Evolutionary conservation across 2,113 vertebrate genomes (phyloP), one percentile per base, ranked within the genome.

Genomic region (Tricholaema leucomelas): DNA sequence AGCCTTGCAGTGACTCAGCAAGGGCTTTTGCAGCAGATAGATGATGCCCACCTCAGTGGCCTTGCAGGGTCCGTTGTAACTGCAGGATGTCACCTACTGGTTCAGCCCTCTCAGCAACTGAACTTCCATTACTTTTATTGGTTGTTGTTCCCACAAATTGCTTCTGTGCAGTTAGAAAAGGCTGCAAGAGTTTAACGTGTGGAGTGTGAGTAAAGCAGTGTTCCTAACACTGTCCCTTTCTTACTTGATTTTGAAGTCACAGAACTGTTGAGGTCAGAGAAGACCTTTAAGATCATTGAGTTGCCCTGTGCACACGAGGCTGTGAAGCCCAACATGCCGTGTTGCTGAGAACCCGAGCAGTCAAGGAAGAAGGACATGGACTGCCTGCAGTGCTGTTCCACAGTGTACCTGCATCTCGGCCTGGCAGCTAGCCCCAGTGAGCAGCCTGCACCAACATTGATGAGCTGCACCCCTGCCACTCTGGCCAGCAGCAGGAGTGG

Each of bases 381-480:
- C 81, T 83, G 87, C 65, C 15, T 48, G 54, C 27, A 4, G 40
- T 8, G 30, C 10, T 78, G 36, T 52, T 85, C 64, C 42, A 7
- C 2, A 52, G 52, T 5, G 31, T 48, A 86, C 55, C 46, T 74
- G 55, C 42, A 83, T 83, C 48, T 83, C 52, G 82, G 11, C 11
- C 82, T 93, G 80, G 75, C 42, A 92, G 64, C 31, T 31, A 71
- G 56, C 56, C 66, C 31, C 30, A 59, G 38, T 7, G 27, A 48
- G 55, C 52, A 67, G 10, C 56, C 40, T 35, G 87, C 38, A n/a
- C 7, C 64, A 89, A 13, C 46, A 63, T 56, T 61, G 87, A 56
- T 81, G 76, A 50, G 93, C 87, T 80, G 63, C 63, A 82, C 81
- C 59, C n/a, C 35, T 46, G 42, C 87, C 87, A 93, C 56, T 63